Percentiles rank a stretch among this genome's conserved stretches.
phyloP scores from a whole-genome alignment of 2,888 invertebrate species.

The Melinopterus prodromus region DNA sequence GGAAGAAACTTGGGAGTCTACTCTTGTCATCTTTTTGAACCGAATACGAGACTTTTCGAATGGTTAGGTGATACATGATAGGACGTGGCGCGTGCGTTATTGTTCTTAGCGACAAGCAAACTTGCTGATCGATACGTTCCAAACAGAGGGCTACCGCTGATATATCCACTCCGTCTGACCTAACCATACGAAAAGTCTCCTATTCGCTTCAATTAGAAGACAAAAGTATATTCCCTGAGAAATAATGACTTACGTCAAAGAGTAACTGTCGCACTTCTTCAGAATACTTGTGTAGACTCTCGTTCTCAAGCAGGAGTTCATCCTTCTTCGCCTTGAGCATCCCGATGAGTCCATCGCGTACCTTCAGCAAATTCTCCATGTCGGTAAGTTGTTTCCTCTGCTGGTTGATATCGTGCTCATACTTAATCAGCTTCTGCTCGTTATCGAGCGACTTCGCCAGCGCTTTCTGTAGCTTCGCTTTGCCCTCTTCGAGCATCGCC shows the following conservation, averaged over 20 bases:
- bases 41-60: no score
- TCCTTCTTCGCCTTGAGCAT: constrained; percentile 65
- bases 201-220: no score
- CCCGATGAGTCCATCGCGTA: constrained; percentile 68
- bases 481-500: constrained; percentile 54
- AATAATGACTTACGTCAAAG: constrained; percentile 48
- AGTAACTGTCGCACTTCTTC: constrained; percentile 52
- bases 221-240: no score
- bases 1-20: no score
- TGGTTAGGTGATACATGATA: no score
- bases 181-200: no score
- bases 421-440: constrained; percentile 61
- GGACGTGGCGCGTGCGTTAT: no score
- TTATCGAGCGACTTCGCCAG: constrained; percentile 51
- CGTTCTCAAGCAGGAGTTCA: constrained; percentile 64
- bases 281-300: constrained; percentile 55
- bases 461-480: constrained; percentile 49
- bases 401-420: constrained; percentile 67
- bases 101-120: no score
- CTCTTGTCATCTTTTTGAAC: no score
- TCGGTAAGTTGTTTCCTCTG: constrained; percentile 68
- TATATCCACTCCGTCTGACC: no score
- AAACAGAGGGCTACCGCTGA: no score
- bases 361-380: constrained; percentile 70
- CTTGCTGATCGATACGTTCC: no score